A percentile compares a stretch with the other conserved stretches of the same genome.
Conservation (phyloP, 2,888 invertebrate genomes). For the Hydroisotoma schaefferi region DNA sequence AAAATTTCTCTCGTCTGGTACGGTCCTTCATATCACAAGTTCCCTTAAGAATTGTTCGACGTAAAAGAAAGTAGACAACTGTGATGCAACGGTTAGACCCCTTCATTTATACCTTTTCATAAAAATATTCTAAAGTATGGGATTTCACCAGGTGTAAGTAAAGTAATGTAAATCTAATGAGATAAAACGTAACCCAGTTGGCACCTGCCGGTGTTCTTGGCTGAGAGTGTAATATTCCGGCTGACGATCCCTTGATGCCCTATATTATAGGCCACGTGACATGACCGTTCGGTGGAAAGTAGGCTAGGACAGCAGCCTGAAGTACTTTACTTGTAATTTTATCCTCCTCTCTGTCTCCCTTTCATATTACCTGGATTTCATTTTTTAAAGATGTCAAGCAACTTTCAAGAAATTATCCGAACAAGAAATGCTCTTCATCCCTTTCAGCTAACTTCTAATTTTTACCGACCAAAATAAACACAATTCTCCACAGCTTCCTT, state of each 20-base stretch:
- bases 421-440: too few species aligned
- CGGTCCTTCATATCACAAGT: not conserved
- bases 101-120: too few species aligned
- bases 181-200: slow-evolving; percentile 8
- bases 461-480: too few species aligned
- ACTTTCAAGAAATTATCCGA: too few species aligned
- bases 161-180: slow-evolving; percentile 9
- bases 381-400: too few species aligned
- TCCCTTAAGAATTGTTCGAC: not conserved
- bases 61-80: not conserved
- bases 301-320: not conserved
- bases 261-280: too few species aligned
- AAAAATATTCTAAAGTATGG: too few species aligned
- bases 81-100: too few species aligned
- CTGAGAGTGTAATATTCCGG: not conserved
- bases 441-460: too few species aligned
- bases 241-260: not conserved
- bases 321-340: not conserved
- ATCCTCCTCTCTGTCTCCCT: not conserved
- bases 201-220: not conserved
- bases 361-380: not conserved
- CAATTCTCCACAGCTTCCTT: too few species aligned
- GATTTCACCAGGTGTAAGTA: slow-evolving; percentile 1
- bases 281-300: too few species aligned
- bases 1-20: not conserved